phyloP scores from a whole-genome alignment of 2,797 vertebrate species.

The Anguilla marmorata region DNA sequence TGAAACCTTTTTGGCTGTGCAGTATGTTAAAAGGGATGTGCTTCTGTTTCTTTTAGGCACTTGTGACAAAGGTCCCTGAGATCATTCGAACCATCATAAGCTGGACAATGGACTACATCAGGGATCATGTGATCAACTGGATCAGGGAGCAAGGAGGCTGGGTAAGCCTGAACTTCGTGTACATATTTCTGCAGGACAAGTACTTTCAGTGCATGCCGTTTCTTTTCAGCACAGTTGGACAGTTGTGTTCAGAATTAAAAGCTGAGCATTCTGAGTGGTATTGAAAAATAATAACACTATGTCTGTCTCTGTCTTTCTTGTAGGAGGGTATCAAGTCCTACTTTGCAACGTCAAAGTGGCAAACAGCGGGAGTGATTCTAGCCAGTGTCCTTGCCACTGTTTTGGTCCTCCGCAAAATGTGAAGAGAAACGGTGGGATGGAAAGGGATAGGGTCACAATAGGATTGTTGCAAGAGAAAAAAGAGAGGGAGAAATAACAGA shows the following conservation, averaged over 20 bases:
- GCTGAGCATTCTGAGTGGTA: not conserved
- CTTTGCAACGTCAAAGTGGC: slow-evolving; percentile 90
- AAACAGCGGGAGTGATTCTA: slow-evolving; percentile 80
- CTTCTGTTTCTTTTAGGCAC: slow-evolving; percentile 19
- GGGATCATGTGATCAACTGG: slow-evolving; percentile 31
- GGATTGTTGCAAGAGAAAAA: not conserved
- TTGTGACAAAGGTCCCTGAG: slow-evolving; percentile 23
- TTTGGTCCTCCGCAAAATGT: slow-evolving; percentile 84
- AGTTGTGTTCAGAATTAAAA: not conserved
- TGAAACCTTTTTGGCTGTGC: not conserved
- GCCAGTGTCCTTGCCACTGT: slow-evolving; percentile 85
- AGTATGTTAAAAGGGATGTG: not conserved
- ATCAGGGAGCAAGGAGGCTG: slow-evolving; percentile 31
- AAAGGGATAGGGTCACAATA: not conserved
- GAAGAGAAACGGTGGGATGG: slow-evolving; percentile 39
- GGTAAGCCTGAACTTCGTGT: not conserved
- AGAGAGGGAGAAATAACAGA: too few relatives aligned
- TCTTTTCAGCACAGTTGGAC: not conserved
- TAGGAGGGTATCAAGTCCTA: slow-evolving; percentile 88
- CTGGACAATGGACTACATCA: slow-evolving; percentile 35
- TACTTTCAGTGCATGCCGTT: not conserved
- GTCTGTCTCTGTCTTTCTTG: slow-evolving; percentile 15
- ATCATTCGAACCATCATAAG: slow-evolving; percentile 26
- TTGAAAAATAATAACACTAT: not conserved
- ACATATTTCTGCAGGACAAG: not conserved